These are phyloP conservation scores for Onychostoma macrolepis DNA, from an alignment of 2,113 vertebrate species.

Conservation along the genomic window DNA sequence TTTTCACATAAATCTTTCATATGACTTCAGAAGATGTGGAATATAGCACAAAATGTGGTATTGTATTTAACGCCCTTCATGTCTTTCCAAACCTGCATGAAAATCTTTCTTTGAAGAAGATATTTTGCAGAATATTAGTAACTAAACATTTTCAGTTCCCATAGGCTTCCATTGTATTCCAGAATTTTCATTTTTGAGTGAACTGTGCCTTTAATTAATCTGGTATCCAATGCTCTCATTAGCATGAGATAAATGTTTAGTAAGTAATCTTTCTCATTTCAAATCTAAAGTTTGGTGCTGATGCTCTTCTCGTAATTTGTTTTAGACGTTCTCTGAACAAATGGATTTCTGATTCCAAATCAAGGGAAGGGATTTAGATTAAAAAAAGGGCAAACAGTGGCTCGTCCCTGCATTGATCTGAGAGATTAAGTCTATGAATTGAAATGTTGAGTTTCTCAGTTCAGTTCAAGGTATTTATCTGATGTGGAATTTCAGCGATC, in stretches of 20 bases:
- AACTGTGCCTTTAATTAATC: neutral
- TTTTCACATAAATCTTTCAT: neutral
- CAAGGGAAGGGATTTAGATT: constrained; percentile 31
- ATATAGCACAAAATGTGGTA: neutral
- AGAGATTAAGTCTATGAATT: constrained; percentile 27
- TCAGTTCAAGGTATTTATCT: neutral
- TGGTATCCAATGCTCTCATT: constrained; percentile 6
- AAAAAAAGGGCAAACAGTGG: constrained; percentile 35
- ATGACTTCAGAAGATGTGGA: neutral
- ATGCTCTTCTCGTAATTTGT: neutral
- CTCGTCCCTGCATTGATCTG: constrained; percentile 27
- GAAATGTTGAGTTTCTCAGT: neutral
- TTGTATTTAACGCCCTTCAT: neutral
- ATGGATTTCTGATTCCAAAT: constrained; percentile 36
- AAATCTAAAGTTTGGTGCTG: constrained; percentile 7
- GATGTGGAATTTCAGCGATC: neutral
- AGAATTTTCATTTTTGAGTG: neutral
- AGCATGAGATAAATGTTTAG: constrained; percentile 1
- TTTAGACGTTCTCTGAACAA: constrained; percentile 1
- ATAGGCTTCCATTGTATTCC: too few relatives aligned
- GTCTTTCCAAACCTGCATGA: too few relatives aligned
- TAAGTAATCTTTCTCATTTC: constrained; percentile 16
- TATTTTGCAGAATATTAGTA: too few relatives aligned
- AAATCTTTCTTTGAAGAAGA: too few relatives aligned
- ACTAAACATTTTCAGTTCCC: too few relatives aligned